Percentiles rank a stretch among this genome's conserved stretches.
These are phyloP conservation scores for Hydrolagus colliei DNA, from an alignment of 2,797 vertebrate species.

Conservation along the genomic window DNA sequence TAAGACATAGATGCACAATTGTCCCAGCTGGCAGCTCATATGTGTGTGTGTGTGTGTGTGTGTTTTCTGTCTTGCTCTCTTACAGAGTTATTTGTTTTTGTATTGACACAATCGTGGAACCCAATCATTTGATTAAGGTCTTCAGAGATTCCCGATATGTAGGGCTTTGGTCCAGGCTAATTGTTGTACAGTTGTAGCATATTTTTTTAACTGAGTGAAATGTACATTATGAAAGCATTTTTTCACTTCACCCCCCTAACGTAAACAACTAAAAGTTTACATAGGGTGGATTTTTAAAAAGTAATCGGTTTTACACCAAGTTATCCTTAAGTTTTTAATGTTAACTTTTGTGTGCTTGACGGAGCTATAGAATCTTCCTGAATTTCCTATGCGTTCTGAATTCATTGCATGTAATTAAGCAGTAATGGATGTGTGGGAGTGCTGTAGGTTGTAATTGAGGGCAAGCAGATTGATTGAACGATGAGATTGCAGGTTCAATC, in stretches of 20 bases:
- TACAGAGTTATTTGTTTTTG: not conserved
- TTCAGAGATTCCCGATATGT: not conserved
- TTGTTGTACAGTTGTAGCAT: not conserved
- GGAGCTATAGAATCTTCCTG: not conserved
- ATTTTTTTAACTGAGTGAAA: not conserved
- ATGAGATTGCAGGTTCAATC: slow-evolving; percentile 2
- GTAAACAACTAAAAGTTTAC: not conserved
- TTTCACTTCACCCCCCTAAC: not conserved
- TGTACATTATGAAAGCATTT: not conserved
- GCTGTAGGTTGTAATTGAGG: slow-evolving; percentile 5
- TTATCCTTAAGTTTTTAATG: not conserved
- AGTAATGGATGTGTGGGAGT: slow-evolving; percentile 23
- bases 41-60: not conserved
- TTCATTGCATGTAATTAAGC: slow-evolving; percentile 1
- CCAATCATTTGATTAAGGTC: not conserved
- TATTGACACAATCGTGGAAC: not conserved
- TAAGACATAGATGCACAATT: slow-evolving; percentile 15
- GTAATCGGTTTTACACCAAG: not conserved
- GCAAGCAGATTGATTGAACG: slow-evolving; percentile 12
- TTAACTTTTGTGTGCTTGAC: not conserved
- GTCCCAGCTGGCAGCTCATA: slow-evolving; percentile 1
- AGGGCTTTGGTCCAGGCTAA: not conserved
- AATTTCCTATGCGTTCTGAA: not conserved
- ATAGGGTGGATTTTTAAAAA: not conserved
- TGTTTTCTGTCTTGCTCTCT: not conserved